phyloP scores from a whole-genome alignment of 2,797 vertebrate genomes.

The Apogon talboti region DNA sequence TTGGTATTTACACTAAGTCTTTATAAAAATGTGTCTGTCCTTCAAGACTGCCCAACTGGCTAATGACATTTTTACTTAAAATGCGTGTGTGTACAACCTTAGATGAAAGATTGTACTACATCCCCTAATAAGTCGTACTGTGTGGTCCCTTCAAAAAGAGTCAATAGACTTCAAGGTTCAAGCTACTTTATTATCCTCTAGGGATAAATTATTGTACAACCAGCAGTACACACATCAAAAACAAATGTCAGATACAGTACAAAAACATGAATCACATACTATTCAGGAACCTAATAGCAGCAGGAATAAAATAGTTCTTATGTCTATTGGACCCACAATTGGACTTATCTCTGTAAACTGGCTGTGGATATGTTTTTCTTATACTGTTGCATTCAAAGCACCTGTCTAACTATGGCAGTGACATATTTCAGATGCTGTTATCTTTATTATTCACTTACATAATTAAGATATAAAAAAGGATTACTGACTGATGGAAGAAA shows the following conservation, averaged over 20 bases:
- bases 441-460: too few relatives aligned
- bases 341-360: neutral
- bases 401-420: neutral
- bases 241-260: too few relatives aligned
- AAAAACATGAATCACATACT: too few relatives aligned
- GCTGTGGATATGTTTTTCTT: neutral
- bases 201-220: too few relatives aligned
- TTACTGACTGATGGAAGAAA: too few relatives aligned
- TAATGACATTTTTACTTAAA: neutral
- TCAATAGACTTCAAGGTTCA: neutral
- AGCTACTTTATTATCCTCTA: too few relatives aligned
- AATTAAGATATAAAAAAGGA: too few relatives aligned
- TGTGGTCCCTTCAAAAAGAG: neutral
- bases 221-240: too few relatives aligned
- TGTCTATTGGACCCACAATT: too few relatives aligned
- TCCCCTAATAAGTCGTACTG: neutral
- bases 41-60: neutral
- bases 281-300: too few relatives aligned
- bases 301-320: too few relatives aligned
- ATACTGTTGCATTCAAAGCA: neutral
- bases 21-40: neutral
- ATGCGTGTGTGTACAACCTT: neutral
- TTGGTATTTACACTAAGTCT: neutral
- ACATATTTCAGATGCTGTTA: neutral
- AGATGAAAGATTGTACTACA: neutral